Evolutionary conservation across 2,113 vertebrate species (phyloP).

Genomic region (Mus musculus): DNA sequence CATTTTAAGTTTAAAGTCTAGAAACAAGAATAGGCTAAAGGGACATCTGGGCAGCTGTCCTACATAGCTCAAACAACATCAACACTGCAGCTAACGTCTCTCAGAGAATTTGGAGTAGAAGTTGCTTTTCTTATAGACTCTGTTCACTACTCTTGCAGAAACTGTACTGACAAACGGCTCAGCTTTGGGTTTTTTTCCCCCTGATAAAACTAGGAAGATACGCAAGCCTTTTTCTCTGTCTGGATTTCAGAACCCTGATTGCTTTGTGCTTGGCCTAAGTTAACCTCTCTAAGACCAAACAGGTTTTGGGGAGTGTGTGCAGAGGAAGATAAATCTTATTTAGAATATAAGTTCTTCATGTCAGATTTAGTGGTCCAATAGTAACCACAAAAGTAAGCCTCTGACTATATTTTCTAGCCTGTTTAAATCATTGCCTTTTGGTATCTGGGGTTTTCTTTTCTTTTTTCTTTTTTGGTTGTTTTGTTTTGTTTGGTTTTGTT

Average conservation of each 20-base stretch:
- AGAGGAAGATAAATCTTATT: constrained; percentile 30
- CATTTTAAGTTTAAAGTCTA: not conserved
- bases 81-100: not conserved
- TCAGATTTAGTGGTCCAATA: not conserved
- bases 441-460: not conserved
- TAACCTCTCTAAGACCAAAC: not conserved
- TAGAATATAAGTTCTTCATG: constrained; percentile 11
- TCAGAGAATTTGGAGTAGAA: constrained; percentile 24
- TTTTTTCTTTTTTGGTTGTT: not conserved
- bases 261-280: constrained; percentile 39
- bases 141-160: not conserved
- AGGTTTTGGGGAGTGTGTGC: not conserved
- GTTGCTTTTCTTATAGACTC: not conserved
- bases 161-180: not conserved
- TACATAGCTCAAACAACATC: not conserved
- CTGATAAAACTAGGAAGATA: constrained; percentile 11
- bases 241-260: constrained; percentile 31
- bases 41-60: not conserved
- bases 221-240: not conserved
- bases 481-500: not conserved
- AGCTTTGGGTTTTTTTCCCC: not conserved
- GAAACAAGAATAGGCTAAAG: not conserved
- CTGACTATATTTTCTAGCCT: not conserved
- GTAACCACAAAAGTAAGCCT: not conserved
- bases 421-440: constrained; percentile 1